Base-by-base conservation (phyloP, 2,113 vertebrate species). In the Columba janthina region DNA sequence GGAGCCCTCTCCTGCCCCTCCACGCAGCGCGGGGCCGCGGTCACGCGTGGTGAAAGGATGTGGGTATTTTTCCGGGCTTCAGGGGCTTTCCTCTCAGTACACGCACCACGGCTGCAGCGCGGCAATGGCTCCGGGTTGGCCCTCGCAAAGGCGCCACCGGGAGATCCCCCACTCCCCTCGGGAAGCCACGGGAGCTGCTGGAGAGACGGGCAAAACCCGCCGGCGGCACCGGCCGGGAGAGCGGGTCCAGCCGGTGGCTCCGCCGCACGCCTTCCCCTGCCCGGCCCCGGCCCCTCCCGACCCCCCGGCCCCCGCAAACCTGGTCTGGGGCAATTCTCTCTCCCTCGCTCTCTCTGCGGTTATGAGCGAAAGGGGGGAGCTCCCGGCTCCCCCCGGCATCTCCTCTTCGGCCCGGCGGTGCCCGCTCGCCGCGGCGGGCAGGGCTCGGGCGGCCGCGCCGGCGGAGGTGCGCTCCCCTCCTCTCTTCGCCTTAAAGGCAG, bases 281-380 rank as follows among this genome's bases (percentile, higher is more conserved):
- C 56, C 76, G 12, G 9, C 34, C 77, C 71, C 48, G 11, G 28
- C 53, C 94, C 81, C 50, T 10, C 57, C 67, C 46, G 14, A 9
- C 48, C 94, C 95, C 91, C 29, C 29, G 31, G 18, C 85, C 74
- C 88, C 54, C 42, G 84, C 97, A 87, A 94, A 95, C 95, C 97
- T 96, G 97, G 84, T 96, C 60, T 34, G 93, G 95, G 97, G 62
- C 58, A 93, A 51, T 40, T 95, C 38, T 79, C 75, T 92, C 31
- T 95, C 83, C 26, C 87, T 88, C 48, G 73, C 67, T 90, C 57
- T 24, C 72, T 91, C 67, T 53, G 92, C 88, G 40, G 77, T 69
- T 79, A 70, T 11, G 88, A 84, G 56, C 4, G 92, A 80, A 76
- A n/a, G 56, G 32, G 20, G n/a, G 88, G 36, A 78, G 80, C 36